Evolutionary conservation across 2,113 vertebrate genomes (phyloP), one percentile per base, ranked within the genome.

Genomic region (Thermophis baileyi): DNA sequence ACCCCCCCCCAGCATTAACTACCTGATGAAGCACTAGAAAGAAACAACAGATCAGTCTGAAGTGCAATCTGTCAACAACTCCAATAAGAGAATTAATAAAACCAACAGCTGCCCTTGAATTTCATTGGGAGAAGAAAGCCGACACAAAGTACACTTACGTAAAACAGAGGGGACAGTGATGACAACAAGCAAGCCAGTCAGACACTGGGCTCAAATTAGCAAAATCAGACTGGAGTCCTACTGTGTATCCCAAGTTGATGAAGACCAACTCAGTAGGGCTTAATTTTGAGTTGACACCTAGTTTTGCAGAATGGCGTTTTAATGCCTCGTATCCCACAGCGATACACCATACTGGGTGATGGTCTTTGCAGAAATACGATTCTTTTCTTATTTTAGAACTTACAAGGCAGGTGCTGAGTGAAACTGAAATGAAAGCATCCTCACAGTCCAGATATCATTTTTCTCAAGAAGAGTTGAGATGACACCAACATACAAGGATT

Each of bases 81-180:
- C 69, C 93, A 6, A 12, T 87, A 49, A 91, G 0, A 91, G 94
- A 87, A 8, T 69, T 86, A 95, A 92, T 94, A 93, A 94, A 93
- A 55, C 50, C 94, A 89, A 97, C 97, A 97, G 98, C 97, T 98
- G 97, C 30, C 0, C 2, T 51, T 1, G 0, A 0, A 0, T 1
- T 87, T 63, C 69, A 90, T n/a, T 86, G 86, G 74, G 57, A 44
- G 49, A 50, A n/a, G 20, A 24, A 46, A 74, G 22, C 27, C 0
- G 4, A 60, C 69, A 49, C 46, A 85, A 46, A 25, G 27, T n/a
- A 47, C 35, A 49, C 90, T 95, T 60, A 55, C 0, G 0, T 95
- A 91, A 95, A 25, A 49, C 90, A 91, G 87, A 88, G 51, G 91
- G 49, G 74, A 69, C 57, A 20, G 1, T 16, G 40, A 0, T 10